These are phyloP conservation scores for Garrulus glandarius DNA, from an alignment of 2,797 vertebrate species.

Conservation along the genomic window DNA sequence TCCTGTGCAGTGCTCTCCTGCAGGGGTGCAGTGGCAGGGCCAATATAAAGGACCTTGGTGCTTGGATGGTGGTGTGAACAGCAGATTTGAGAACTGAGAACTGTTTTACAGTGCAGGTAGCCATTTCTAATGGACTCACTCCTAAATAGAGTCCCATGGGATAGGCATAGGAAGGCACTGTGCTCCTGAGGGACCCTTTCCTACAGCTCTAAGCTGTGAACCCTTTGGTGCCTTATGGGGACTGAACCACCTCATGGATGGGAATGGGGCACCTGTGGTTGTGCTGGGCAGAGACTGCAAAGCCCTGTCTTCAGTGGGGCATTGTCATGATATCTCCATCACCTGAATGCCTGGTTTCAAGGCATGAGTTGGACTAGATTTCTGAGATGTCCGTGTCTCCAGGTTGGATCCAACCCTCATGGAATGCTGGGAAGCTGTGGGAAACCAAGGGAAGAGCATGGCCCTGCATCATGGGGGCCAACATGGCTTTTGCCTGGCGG, in stretches of 20 bases:
- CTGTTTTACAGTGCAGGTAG: not conserved
- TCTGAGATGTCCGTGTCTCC: not conserved
- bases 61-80: fast-evolving
- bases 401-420: fast-evolving
- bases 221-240: not conserved
- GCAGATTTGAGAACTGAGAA: not conserved
- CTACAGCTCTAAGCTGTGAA: not conserved
- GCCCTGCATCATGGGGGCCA: fast-evolving
- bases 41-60: not conserved
- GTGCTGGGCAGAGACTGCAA: not conserved
- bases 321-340: not conserved
- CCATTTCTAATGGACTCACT: not conserved
- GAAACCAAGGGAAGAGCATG: not conserved
- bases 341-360: not conserved
- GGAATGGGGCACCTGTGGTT: not conserved
- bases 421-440: not conserved
- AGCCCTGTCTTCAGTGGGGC: not conserved
- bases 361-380: not conserved
- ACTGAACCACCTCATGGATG: not conserved
- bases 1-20: not conserved
- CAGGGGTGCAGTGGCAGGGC: not conserved
- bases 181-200: not conserved
- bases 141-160: not conserved
- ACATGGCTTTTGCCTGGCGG: fast-evolving
- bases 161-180: not conserved